A percentile compares a stretch with the other conserved stretches of the same genome.
phyloP scores from a whole-genome alignment of 2,113 vertebrate species.

The Psittacus erithacus region DNA sequence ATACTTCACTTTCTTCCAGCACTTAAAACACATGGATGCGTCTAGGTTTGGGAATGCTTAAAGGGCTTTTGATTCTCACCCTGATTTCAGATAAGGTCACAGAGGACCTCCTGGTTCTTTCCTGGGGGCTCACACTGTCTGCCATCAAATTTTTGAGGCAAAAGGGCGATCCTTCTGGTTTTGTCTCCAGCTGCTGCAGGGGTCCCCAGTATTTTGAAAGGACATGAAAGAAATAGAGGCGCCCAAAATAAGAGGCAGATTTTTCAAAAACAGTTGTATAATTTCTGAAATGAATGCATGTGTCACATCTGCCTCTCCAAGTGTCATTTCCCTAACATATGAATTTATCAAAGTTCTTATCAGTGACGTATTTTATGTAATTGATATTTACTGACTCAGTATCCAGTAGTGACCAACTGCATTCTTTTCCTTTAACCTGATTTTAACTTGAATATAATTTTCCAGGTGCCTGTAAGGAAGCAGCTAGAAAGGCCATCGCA shows the following conservation, averaged over 20 bases:
- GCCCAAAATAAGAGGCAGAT: background rate
- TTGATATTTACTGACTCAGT: background rate
- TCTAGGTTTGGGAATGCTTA: background rate
- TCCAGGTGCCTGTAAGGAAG: background rate
- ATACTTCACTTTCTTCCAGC: background rate
- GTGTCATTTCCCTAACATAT: background rate
- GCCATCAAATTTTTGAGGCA: background rate
- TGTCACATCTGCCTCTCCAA: background rate
- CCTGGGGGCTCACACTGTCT: background rate
- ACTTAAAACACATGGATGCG: background rate
- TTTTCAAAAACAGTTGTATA: background rate
- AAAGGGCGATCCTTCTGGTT: background rate
- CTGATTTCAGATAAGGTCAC: background rate
- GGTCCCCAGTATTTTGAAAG: background rate
- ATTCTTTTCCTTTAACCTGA: conserved; percentile 11
- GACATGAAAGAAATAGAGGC: background rate
- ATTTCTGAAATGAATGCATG: background rate
- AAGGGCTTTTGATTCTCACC: background rate
- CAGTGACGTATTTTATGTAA: background rate
- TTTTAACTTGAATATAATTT: conserved; percentile 15
- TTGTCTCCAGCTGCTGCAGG: background rate
- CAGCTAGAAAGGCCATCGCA: background rate
- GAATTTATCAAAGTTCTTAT: background rate
- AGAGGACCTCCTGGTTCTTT: background rate
- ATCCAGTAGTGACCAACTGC: background rate